phyloP scores from a whole-genome alignment of 2,888 invertebrate genomes.

The Athalia cordata region DNA sequence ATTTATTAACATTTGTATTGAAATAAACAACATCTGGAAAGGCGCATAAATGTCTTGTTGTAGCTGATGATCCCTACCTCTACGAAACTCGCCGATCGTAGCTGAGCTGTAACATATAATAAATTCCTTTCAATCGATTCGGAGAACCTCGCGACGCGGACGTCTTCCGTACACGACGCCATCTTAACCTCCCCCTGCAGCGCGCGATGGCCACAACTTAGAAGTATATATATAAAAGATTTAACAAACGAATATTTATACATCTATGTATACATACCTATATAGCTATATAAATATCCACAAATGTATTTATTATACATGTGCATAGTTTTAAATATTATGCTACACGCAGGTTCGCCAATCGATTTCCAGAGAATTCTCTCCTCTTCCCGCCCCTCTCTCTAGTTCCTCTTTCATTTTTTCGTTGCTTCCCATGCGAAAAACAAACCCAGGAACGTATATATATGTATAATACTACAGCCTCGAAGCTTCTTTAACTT shows the following conservation, averaged over 20 bases:
- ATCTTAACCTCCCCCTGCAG: constrained; percentile 32
- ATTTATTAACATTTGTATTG: constrained; percentile 36
- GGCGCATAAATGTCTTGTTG: constrained; percentile 28
- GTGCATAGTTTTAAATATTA: constrained; percentile 20
- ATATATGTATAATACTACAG: no score
- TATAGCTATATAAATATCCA: constrained; percentile 19
- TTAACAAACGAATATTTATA: constrained; percentile 8
- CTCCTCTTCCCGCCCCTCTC: not conserved
- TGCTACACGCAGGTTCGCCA: constrained; percentile 11
- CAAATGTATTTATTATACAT: constrained; percentile 5
- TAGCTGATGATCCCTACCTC: constrained; percentile 9
- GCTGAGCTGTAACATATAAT: constrained; percentile 28
- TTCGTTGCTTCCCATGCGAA: constrained; percentile 14
- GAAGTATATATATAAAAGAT: constrained; percentile 2
- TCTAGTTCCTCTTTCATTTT: not conserved
- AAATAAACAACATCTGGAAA: constrained; percentile 34
- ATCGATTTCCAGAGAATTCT: constrained; percentile 19
- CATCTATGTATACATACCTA: not conserved
- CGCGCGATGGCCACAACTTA: constrained; percentile 17
- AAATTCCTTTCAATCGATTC: constrained; percentile 42
- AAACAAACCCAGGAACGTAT: constrained; percentile 23
- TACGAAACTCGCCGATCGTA: constrained; percentile 16
- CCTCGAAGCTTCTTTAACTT: not conserved
- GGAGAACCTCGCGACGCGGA: constrained; percentile 29
- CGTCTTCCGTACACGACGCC: constrained; percentile 41